These are phyloP conservation scores for Alentia gelatinosa DNA, from an alignment of 2,888 invertebrate genomes.

Conservation along the genomic window DNA sequence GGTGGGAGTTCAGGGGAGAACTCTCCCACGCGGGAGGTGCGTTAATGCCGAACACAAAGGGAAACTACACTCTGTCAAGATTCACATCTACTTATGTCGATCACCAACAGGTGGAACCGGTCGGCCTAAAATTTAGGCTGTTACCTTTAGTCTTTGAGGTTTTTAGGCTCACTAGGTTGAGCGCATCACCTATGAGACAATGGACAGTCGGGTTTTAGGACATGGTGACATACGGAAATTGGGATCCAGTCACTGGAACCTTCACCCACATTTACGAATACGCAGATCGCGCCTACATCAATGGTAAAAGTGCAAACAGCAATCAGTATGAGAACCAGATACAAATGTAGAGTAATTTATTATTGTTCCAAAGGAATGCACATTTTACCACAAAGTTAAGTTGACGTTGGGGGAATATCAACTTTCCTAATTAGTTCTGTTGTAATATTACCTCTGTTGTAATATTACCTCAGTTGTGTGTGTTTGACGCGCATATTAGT, in stretches of 20 bases:
- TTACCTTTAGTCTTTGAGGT: slow-evolving; percentile 48
- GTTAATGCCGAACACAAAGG: background rate
- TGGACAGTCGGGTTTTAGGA: background rate
- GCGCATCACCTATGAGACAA: slow-evolving; percentile 40
- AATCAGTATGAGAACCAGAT: no score
- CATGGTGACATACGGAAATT: slow-evolving; percentile 56
- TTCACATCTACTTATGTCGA: background rate
- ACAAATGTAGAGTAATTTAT: no score
- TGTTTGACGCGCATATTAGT: no score
- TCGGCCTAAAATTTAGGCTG: background rate
- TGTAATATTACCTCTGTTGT: no score
- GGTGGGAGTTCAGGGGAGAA: background rate
- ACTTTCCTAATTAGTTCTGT: no score
- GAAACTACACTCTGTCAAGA: background rate
- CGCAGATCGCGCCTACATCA: no score
- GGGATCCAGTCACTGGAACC: slow-evolving; percentile 63
- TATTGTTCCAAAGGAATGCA: no score
- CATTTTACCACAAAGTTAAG: no score
- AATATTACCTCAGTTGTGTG: no score
- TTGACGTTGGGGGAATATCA: no score
- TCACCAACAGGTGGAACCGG: background rate
- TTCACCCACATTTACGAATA: no score
- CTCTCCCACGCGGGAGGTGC: background rate
- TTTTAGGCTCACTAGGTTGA: slow-evolving; percentile 50
- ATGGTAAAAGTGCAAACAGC: no score